These are phyloP conservation scores for Dusona sp. DNA, from an alignment of 2,888 invertebrate species.

Conservation along the genomic window DNA sequence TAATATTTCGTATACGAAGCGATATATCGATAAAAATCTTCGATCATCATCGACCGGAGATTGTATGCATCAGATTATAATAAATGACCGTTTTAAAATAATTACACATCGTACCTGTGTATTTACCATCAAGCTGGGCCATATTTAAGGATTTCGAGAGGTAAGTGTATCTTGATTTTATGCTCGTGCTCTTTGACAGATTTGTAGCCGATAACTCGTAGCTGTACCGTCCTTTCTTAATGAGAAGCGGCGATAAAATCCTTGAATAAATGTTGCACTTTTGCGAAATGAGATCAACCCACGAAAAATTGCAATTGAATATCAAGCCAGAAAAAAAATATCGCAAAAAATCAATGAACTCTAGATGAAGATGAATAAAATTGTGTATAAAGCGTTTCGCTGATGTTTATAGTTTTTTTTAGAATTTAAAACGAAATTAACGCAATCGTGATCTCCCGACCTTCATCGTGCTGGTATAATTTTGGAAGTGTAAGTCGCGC, in stretches of 20 bases:
- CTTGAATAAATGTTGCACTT: neutral
- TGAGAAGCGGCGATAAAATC: constrained; percentile 8
- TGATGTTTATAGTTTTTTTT: neutral
- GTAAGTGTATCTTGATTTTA: constrained; percentile 17
- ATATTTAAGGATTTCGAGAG: neutral
- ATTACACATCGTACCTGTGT: constrained; percentile 1
- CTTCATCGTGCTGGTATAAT: neutral
- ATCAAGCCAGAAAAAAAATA: neutral
- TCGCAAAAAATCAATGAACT: neutral
- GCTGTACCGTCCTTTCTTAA: neutral
- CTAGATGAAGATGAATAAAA: neutral
- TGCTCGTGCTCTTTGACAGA: constrained; percentile 19
- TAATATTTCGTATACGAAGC: neutral
- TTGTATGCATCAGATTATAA: constrained; percentile 3
- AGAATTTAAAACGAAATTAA: neutral
- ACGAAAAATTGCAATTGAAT: neutral
- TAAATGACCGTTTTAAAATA: constrained; percentile 28
- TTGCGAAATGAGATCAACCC: neutral
- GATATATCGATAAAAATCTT: constrained; percentile 15
- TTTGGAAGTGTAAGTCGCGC: neutral
- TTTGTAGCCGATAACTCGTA: constrained; percentile 1
- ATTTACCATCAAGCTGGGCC: neutral
- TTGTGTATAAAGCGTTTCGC: neutral
- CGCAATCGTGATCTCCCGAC: neutral
- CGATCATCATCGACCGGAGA: constrained; percentile 7